These are phyloP conservation scores for Lophius americanus DNA, from an alignment of 2,797 vertebrate genomes.

Conservation along the genomic window DNA sequence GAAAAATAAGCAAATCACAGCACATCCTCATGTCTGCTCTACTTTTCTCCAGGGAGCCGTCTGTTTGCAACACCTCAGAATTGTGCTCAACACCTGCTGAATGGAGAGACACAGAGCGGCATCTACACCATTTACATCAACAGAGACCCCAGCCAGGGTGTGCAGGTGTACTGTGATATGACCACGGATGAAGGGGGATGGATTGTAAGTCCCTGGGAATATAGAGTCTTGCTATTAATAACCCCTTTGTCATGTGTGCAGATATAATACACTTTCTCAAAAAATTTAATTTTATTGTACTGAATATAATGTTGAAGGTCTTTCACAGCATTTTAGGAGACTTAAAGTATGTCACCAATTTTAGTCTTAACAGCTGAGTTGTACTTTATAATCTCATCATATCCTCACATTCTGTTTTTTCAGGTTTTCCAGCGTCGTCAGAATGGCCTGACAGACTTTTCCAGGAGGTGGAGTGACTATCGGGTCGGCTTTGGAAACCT, in stretches of 20 bases:
- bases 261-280: not conserved
- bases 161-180: constrained; percentile 98
- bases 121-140: constrained; percentile 95
- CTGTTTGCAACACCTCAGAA: constrained; percentile 95
- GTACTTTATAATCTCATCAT: not conserved
- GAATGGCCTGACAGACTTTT: constrained; percentile 96
- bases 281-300: not conserved
- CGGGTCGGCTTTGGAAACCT: constrained; percentile 93
- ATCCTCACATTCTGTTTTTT: constrained; percentile 4
- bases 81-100: constrained; percentile 95
- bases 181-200: constrained; percentile 93
- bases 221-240: constrained; percentile 1
- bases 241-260: constrained; percentile 1
- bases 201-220: constrained; percentile 88
- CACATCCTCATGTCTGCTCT: constrained; percentile 7
- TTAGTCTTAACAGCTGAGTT: not conserved
- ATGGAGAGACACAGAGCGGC: constrained; percentile 90
- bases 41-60: constrained; percentile 84
- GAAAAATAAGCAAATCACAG: constrained; percentile 5
- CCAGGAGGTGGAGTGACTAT: constrained; percentile 96
- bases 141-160: constrained; percentile 87
- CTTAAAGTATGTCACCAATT: not conserved
- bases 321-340: not conserved
- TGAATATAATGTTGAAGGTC: not conserved
- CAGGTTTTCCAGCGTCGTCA: constrained; percentile 97